A percentile compares a stretch with the other conserved stretches of the same genome.
These are phyloP conservation scores for Centruroides vittatus DNA, from an alignment of 1,140 invertebrate genomes.

Conservation along the genomic window DNA sequence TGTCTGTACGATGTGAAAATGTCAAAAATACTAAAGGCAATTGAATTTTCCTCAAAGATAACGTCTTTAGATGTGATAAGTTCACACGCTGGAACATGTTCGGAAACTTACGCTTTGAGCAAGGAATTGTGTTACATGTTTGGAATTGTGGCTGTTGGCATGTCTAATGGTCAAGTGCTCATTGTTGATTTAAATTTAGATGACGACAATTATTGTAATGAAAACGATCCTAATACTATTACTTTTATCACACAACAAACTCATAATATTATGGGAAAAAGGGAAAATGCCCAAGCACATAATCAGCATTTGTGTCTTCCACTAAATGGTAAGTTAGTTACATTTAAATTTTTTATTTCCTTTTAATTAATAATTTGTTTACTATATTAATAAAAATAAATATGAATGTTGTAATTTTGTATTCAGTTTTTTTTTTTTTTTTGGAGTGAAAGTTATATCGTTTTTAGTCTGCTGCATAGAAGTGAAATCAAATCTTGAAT, in stretches of 20 bases:
- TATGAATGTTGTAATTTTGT: too few relatives aligned
- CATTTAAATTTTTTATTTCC: too few relatives aligned
- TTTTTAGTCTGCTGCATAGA: too few relatives aligned
- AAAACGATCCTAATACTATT: conserved; percentile 20
- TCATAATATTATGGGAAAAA: conserved; percentile 18
- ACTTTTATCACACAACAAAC: conserved; percentile 1
- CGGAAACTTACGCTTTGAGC: conserved; percentile 18
- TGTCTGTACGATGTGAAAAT: conserved; percentile 24
- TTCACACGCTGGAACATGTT: conserved; percentile 16
- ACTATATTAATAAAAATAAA: too few relatives aligned
- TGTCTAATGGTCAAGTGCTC: conserved; percentile 41
- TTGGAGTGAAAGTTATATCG: too few relatives aligned
- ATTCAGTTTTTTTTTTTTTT: too few relatives aligned
- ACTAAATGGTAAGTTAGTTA: conserved; percentile 23
- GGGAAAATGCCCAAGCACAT: conserved; percentile 22
- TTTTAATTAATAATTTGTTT: too few relatives aligned
- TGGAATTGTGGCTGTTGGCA: conserved; percentile 48
- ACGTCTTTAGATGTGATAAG: conserved; percentile 24
- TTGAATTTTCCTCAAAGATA: conserved; percentile 25
- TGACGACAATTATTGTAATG: conserved; percentile 20
- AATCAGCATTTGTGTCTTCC: conserved; percentile 26
- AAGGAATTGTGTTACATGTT: conserved; percentile 31
- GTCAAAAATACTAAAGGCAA: conserved; percentile 23
- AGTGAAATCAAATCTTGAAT: too few relatives aligned
- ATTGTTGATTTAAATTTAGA: conserved; percentile 44